phyloP scores from a whole-genome alignment of 2,113 vertebrate genomes.

The Okapia johnstoni region DNA sequence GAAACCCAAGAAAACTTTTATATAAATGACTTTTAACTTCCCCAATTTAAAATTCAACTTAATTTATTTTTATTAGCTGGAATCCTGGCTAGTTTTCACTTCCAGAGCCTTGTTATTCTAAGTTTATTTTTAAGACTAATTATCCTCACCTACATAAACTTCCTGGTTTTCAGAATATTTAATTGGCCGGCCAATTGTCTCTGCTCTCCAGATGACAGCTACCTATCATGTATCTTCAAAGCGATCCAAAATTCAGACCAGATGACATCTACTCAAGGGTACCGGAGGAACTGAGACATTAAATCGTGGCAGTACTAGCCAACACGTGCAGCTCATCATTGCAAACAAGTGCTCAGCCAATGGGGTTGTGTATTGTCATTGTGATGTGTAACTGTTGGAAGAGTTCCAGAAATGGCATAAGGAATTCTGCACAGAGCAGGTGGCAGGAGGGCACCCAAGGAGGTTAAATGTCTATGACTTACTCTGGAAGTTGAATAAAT shows the following conservation, averaged over 20 bases:
- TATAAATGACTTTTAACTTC: neutral
- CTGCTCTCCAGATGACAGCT: neutral
- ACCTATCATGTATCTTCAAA: neutral
- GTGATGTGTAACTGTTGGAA: neutral
- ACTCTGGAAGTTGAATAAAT: neutral
- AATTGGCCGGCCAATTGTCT: neutral
- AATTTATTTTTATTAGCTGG: constrained; percentile 19
- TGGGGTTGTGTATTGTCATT: neutral
- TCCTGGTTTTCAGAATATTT: neutral
- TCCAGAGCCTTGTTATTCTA: neutral
- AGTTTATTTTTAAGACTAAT: constrained; percentile 39
- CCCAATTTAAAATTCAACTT: neutral
- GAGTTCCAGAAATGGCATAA: neutral
- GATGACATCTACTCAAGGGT: neutral
- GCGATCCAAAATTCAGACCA: neutral
- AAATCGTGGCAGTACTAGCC: neutral
- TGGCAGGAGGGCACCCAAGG: neutral
- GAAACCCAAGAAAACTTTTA: neutral
- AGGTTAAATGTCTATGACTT: neutral
- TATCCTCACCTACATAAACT: constrained; percentile 4
- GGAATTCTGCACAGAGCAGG: neutral
- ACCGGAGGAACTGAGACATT: neutral
- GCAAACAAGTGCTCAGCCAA: neutral
- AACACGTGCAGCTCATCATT: neutral
- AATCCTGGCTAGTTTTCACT: neutral